These are phyloP conservation scores for Vespertilio murinus DNA, from an alignment of 2,797 vertebrate genomes.

Conservation along the genomic window DNA sequence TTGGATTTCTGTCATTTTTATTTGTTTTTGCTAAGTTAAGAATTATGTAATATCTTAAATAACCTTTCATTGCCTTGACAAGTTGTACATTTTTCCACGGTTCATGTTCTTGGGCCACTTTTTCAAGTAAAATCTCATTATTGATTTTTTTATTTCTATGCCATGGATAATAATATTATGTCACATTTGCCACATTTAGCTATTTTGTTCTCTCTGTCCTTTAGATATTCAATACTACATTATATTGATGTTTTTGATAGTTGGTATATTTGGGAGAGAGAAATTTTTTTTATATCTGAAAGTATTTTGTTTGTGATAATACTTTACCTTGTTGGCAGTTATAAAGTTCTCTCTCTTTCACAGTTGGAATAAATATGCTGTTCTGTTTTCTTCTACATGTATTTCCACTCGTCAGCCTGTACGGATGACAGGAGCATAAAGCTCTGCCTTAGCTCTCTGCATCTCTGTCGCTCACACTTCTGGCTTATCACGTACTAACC, in stretches of 20 bases:
- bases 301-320: neutral
- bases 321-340: neutral
- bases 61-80: conserved; percentile 5
- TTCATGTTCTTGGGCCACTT: neutral
- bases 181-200: neutral
- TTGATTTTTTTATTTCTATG: neutral
- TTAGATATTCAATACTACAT: neutral
- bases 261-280: neutral
- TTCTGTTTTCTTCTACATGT: neutral
- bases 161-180: neutral
- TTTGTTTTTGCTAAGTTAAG: conserved; percentile 10
- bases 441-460: neutral
- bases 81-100: neutral
- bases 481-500: neutral
- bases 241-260: neutral
- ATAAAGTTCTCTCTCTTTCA: neutral
- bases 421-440: neutral
- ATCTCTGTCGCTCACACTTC: neutral
- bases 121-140: neutral
- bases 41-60: neutral
- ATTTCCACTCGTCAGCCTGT: neutral
- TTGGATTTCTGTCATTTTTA: conserved; percentile 20
- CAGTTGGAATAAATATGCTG: neutral
- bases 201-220: neutral
- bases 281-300: conserved; percentile 42